Evolutionary conservation across 2,797 vertebrate genomes (phyloP).

Genomic region (Enteromius paludinosus): DNA sequence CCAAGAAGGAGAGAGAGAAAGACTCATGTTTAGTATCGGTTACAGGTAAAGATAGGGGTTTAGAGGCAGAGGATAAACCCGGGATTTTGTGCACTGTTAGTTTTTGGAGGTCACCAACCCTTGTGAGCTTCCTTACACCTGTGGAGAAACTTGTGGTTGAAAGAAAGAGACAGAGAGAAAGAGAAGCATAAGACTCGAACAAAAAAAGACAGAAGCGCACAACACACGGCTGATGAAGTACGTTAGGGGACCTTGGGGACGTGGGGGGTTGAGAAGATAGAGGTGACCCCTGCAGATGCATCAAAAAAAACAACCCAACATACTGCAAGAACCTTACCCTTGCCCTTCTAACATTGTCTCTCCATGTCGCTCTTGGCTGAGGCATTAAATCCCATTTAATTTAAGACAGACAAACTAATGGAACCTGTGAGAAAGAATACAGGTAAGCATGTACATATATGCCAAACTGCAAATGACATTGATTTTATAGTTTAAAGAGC

Average conservation of each 20-base stretch:
- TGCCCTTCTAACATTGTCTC: constrained; percentile 92
- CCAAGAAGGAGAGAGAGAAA: constrained; percentile 78
- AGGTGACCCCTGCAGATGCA: constrained; percentile 80
- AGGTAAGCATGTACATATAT: constrained; percentile 90
- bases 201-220: constrained; percentile 77
- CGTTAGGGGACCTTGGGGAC: constrained; percentile 74
- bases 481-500: constrained; percentile 70
- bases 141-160: constrained; percentile 94
- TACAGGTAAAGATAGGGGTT: constrained; percentile 75
- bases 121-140: constrained; percentile 90
- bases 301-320: constrained; percentile 81
- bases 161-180: constrained; percentile 80
- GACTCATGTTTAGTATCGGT: constrained; percentile 82
- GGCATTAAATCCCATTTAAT: constrained; percentile 93
- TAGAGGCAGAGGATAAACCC: constrained; percentile 71
- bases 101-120: constrained; percentile 72
- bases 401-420: constrained; percentile 99
- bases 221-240: constrained; percentile 74
- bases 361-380: constrained; percentile 87
- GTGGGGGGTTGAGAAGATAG: constrained; percentile 70
- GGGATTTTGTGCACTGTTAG: constrained; percentile 77
- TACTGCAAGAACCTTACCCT: constrained; percentile 98
- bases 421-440: constrained; percentile 99
- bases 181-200: constrained; percentile 81
- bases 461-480: constrained; percentile 73